Base-by-base conservation (phyloP, 2,113 vertebrate genomes). In the Ceratotherium simum region DNA sequence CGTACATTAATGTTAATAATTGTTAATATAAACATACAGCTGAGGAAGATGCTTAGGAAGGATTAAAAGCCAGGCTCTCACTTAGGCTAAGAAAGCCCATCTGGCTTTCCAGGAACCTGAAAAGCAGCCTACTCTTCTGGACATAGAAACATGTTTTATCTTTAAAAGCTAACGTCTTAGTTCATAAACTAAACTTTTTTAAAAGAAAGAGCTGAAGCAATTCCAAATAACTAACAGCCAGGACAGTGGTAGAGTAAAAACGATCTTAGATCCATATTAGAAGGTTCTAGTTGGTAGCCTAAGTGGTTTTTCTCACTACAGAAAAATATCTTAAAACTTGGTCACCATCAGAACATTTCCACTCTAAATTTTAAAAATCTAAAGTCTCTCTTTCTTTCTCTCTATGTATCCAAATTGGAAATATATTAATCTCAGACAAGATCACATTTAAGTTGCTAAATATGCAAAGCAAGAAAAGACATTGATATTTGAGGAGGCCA, bases 391-490 rank as follows among this genome's bases (percentile, higher is more conserved):
- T 80, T 21, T 93, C 13, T 48, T 17, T 33, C 46, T 20, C 46
- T 80, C n/a, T 81, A 0, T 46, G 48, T 84, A 56, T 78, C 42
- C 48, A 90, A 92, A 87, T 5, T 90, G 69, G 48, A 95, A 97
- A 86, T 39, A 75, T 11, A 97, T 20, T 92, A 91, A 82, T 92
- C 39, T 92, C 48, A 84, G 31, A 79, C 58, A 96, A 90, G 80
- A 83, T 90, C 64, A 82, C 80, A 95, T 96, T 94, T 92, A 92
- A 82, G 60, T 73, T 86, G 54, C 46, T 87, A 91, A 75, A 89
- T 60, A 97, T 0, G 0, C 42, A 83, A 67, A 85, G 39, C 29
- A 73, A 93, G 65, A 89, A 80, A 92, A 90, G 75, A 82, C 42
- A 89, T 0, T 42, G 62, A 33, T 94, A 96, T 86, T 96, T 94